Base-by-base conservation (phyloP, 2,888 invertebrate genomes). In the Sericinus montela region DNA sequence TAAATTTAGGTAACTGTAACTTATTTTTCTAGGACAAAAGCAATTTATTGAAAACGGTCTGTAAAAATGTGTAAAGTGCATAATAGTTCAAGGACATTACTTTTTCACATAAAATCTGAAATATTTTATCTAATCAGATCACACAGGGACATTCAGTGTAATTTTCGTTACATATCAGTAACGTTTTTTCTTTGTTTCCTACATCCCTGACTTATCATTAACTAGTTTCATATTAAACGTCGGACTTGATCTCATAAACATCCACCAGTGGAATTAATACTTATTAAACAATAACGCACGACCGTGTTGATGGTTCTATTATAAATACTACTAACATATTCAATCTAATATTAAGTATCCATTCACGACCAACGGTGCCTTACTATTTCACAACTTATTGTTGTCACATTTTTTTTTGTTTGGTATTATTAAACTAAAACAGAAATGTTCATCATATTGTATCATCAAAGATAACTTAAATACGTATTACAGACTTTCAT, bases 231-330 rank as follows among this genome's bases (percentile, higher is more conserved):
- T 56, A 63, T 63, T 65, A 74, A 73, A 70, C 69, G 73, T 77
- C 79, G 80, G 75, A 80, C 84, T 83, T 87, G 86, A 87, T 87
- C 86, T 87, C 86, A 85, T 81, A 70, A 69, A 69, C 79, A 77
- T 75, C 82, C 81, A 80, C 84, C 83, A 85, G 80, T 85, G 83
- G 78, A 80, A 71, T 69, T 72, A 71, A 71, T 65, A 59, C 55
- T 56, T 57, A 57, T 53, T 53, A 58, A 45, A 58, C 55, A 45
- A 19, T 36, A 44, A 49, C 41, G 51, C 49, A 52, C 51, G 57
- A 57, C 60, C 57, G 60, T 56, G 41, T 51, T 55, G 48, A 63
- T 58, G 64, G 65, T 72, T 66, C 65, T 67, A 63, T 63, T 59
- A 59, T 57, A 50, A 53, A 52, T 54, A 52, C 46, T 50, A 36